Conservation (phyloP, 64 coral and sea anemone genomes). For the Stichodactyla mertensii region DNA sequence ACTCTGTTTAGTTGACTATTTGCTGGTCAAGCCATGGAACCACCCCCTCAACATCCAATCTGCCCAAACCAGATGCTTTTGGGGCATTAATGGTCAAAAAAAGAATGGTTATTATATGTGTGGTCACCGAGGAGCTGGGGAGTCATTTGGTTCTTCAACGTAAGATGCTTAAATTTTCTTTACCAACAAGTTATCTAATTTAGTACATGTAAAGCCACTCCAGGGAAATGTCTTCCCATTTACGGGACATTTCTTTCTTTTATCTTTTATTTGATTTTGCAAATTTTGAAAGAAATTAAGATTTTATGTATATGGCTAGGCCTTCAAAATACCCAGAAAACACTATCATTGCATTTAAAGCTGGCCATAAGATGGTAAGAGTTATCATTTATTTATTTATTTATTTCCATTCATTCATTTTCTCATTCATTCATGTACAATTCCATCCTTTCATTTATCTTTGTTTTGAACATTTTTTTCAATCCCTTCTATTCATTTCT, state of each 20-base stretch:
- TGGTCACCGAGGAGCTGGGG: slow-evolving; percentile 18
- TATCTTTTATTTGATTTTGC: neutral
- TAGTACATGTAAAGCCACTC: too few relatives aligned
- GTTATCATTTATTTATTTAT: neutral
- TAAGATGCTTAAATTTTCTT: neutral
- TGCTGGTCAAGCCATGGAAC: slow-evolving; percentile 10
- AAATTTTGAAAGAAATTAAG: neutral
- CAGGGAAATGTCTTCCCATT: too few relatives aligned
- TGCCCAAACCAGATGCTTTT: neutral
- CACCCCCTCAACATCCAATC: neutral
- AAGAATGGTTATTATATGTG: neutral
- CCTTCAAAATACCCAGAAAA: slow-evolving; percentile 21
- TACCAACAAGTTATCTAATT: neutral
- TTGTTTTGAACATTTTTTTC: neutral
- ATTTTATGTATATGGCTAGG: neutral
- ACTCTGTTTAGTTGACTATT: slow-evolving; percentile 8
- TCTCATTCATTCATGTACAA: neutral
- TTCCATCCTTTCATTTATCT: neutral
- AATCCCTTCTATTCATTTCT: neutral
- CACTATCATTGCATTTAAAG: slow-evolving; percentile 26
- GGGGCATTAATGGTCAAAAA: neutral
- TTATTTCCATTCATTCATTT: neutral
- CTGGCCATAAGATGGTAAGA: neutral
- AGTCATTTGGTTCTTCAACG: neutral
- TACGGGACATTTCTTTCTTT: neutral